These are phyloP conservation scores for Incurvaria masculella DNA, from an alignment of 2,888 invertebrate species.

Conservation along the genomic window DNA sequence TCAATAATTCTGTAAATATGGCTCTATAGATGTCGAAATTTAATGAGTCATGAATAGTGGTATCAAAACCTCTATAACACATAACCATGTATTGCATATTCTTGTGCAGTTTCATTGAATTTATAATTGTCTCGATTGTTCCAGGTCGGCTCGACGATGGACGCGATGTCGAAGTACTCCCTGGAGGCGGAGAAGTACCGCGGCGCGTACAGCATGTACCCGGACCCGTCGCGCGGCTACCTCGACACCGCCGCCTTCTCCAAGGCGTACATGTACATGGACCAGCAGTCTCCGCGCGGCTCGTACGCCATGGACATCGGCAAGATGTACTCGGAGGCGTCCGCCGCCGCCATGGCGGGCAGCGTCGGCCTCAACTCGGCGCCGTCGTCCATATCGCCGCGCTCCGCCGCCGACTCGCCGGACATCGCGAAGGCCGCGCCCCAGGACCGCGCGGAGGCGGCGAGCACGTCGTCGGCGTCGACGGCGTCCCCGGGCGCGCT, in stretches of 20 bases:
- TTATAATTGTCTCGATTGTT: too few species aligned
- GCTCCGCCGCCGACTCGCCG: slow-evolving; percentile 55
- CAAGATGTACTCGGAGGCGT: slow-evolving; percentile 64
- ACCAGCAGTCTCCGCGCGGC: slow-evolving; percentile 52
- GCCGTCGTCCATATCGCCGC: slow-evolving; percentile 42
- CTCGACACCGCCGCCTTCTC: slow-evolving; percentile 69
- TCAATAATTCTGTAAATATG: background rate
- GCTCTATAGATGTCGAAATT: background rate
- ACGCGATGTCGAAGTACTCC: slow-evolving; percentile 71
- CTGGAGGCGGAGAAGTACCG: slow-evolving; percentile 76
- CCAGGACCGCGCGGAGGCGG: slow-evolving; percentile 51
- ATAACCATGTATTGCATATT: too few species aligned
- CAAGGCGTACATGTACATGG: slow-evolving; percentile 77
- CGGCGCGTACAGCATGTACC: slow-evolving; percentile 71
- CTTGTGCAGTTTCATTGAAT: too few species aligned
- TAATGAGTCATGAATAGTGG: background rate
- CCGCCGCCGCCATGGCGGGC: slow-evolving; percentile 58
- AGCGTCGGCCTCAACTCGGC: slow-evolving; percentile 38
- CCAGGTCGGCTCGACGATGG: slow-evolving; percentile 73
- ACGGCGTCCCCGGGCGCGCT: slow-evolving; percentile 60
- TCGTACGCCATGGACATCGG: slow-evolving; percentile 62
- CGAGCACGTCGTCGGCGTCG: slow-evolving; percentile 57
- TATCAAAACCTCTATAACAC: too few species aligned
- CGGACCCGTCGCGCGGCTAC: slow-evolving; percentile 69
- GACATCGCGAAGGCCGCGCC: slow-evolving; percentile 41